Conservation (phyloP, 2,888 invertebrate genomes). For the Meandrusa payeni region DNA sequence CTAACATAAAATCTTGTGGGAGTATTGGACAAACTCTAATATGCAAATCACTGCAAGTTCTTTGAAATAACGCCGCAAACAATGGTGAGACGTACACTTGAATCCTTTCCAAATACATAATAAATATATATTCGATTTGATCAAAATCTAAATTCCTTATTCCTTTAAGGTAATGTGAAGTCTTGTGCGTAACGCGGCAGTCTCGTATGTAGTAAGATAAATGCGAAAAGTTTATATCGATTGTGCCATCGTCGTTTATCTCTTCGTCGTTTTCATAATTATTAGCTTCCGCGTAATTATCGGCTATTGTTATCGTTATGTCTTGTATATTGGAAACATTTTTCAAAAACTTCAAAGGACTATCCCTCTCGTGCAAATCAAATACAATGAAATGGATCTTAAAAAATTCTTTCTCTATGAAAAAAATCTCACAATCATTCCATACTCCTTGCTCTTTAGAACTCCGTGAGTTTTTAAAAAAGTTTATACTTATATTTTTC, state of each 20-base stretch:
- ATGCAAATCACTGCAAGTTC: constrained; percentile 36
- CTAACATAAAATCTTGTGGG: constrained; percentile 40
- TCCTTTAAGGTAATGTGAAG: constrained; percentile 35
- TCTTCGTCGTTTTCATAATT: constrained; percentile 29
- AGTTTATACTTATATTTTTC: constrained; percentile 41
- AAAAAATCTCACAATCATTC: constrained; percentile 32
- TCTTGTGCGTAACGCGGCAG: constrained; percentile 39
- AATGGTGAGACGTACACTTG: constrained; percentile 41
- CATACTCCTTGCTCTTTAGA: constrained; percentile 31
- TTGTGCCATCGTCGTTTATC: constrained; percentile 15
- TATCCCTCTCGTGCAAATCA: constrained; percentile 36
- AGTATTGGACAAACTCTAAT: constrained; percentile 34
- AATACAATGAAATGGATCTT: constrained; percentile 42
- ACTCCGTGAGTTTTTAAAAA: constrained; percentile 36
- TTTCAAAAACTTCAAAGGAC: constrained; percentile 39
- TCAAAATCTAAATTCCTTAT: constrained; percentile 38
- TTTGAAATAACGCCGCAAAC: constrained; percentile 34
- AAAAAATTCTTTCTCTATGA: constrained; percentile 36
- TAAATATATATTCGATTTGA: constrained; percentile 43
- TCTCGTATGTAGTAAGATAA: constrained; percentile 28
- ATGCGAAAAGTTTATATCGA: constrained; percentile 28
- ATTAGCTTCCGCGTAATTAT: constrained; percentile 39
- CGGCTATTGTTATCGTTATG: constrained; percentile 41
- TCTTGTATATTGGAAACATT: constrained; percentile 33
- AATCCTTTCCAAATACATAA: constrained; percentile 44